phyloP scores from a whole-genome alignment of 1,140 invertebrate species.

The Nylanderia fulva region DNA sequence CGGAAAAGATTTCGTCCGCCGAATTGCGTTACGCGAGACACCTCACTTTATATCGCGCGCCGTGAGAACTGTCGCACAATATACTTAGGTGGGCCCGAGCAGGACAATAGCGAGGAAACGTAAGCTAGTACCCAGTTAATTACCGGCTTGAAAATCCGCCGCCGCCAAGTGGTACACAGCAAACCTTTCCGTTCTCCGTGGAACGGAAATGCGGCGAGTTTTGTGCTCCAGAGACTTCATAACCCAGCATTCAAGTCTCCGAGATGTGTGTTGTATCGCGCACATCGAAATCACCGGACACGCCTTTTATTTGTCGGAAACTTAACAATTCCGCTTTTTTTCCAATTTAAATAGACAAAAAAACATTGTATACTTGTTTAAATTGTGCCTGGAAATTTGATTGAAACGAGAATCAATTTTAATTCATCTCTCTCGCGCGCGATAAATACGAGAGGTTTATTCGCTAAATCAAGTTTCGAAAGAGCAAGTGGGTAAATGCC shows the following conservation, averaged over 20 bases:
- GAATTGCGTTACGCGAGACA: slow-evolving; percentile 52
- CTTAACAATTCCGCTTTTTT: neutral
- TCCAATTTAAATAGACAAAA: neutral
- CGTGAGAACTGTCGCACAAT: slow-evolving; percentile 67
- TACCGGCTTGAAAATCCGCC: slow-evolving; percentile 58
- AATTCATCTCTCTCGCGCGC: neutral
- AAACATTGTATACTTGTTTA: neutral
- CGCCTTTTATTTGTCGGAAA: no score
- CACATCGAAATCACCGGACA: neutral
- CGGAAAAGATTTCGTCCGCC: slow-evolving; percentile 29
- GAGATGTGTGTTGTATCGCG: neutral
- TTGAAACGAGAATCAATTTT: neutral
- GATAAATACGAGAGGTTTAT: neutral
- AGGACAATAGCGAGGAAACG: slow-evolving; percentile 72
- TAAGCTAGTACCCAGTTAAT: slow-evolving; percentile 60
- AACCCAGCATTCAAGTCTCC: slow-evolving; percentile 36
- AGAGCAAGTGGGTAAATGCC: neutral
- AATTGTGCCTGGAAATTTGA: neutral
- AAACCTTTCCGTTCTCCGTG: slow-evolving; percentile 5
- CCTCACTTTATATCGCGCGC: slow-evolving; percentile 23
- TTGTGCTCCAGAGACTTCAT: slow-evolving; percentile 14
- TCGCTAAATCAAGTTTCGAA: neutral
- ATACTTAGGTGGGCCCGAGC: slow-evolving; percentile 19
- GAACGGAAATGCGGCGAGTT: slow-evolving; percentile 29
- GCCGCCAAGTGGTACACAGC: neutral